Conservation (phyloP, 2,888 invertebrate genomes). For the Spicauda simplicius region DNA sequence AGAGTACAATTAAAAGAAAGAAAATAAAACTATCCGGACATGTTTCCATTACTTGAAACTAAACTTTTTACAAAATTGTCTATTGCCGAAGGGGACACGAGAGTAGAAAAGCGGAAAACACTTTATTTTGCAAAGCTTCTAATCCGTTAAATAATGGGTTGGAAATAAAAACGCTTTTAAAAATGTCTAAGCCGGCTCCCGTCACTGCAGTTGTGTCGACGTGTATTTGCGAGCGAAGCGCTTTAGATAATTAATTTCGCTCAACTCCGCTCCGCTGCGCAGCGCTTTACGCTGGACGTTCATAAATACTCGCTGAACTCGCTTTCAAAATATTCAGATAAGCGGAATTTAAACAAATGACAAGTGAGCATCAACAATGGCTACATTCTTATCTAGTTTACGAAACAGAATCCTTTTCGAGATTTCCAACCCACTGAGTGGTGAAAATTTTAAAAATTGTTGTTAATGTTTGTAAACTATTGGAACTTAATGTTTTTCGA, state of each 20-base stretch:
- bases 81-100: not conserved
- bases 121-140: conserved; percentile 31
- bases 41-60: not conserved
- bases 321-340: conserved; percentile 32
- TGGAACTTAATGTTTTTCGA: not conserved
- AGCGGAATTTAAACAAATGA: conserved; percentile 28
- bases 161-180: conserved; percentile 36
- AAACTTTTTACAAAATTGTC: not conserved
- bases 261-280: conserved; percentile 19
- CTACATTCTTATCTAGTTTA: conserved; percentile 10
- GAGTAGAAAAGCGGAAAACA: conserved; percentile 14
- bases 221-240: conserved; percentile 30
- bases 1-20: too few relatives aligned
- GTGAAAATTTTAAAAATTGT: not conserved
- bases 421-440: conserved; percentile 7
- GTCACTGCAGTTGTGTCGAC: conserved; percentile 25
- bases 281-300: conserved; percentile 23
- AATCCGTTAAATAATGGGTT: conserved; percentile 38
- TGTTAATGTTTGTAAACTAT: not conserved
- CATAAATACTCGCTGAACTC: conserved; percentile 26
- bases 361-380: conserved; percentile 31
- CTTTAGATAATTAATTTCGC: conserved; percentile 34
- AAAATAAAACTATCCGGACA: not conserved
- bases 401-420: conserved; percentile 10
- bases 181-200: conserved; percentile 27